A percentile compares a stretch with the other conserved stretches of the same genome.
Conservation (phyloP, 2,797 vertebrate genomes). For the Fistularia commersonii region DNA sequence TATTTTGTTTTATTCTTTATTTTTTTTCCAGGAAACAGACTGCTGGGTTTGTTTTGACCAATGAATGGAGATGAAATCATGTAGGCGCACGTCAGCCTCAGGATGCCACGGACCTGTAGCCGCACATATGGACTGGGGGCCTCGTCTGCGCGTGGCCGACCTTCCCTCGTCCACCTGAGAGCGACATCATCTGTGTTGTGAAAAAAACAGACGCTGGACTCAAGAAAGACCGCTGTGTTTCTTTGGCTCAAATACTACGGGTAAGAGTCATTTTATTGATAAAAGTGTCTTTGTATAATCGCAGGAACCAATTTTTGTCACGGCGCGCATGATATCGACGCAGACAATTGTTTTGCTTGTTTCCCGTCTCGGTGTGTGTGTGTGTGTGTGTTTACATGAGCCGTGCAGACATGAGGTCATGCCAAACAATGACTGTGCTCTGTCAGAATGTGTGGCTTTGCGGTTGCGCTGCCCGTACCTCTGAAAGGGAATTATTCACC, state of each 20-base stretch:
- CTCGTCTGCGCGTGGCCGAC: conserved; percentile 32
- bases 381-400: conserved; percentile 11
- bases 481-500: conserved; percentile 50
- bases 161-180: conserved; percentile 41
- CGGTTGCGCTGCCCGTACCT: conserved; percentile 19
- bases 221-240: conserved; percentile 9
- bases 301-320: conserved; percentile 17
- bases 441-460: conserved; percentile 22
- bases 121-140: conserved; percentile 49
- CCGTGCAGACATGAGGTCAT: conserved; percentile 56
- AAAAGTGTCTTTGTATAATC: not conserved
- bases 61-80: conserved; percentile 57
- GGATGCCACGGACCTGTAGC: conserved; percentile 26
- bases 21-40: conserved; percentile 16
- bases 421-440: conserved; percentile 37
- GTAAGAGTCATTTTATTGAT: conserved; percentile 21
- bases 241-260: conserved; percentile 26
- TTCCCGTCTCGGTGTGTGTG: conserved; percentile 1
- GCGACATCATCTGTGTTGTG: conserved; percentile 2
- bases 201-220: not conserved
- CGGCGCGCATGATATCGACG: not conserved
- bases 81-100: conserved; percentile 16
- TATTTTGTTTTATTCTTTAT: not conserved
- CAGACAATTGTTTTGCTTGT: not conserved
- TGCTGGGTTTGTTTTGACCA: conserved; percentile 14